Evolutionary conservation across 2,113 vertebrate genomes (phyloP).

Genomic region (Xenopus borealis): DNA sequence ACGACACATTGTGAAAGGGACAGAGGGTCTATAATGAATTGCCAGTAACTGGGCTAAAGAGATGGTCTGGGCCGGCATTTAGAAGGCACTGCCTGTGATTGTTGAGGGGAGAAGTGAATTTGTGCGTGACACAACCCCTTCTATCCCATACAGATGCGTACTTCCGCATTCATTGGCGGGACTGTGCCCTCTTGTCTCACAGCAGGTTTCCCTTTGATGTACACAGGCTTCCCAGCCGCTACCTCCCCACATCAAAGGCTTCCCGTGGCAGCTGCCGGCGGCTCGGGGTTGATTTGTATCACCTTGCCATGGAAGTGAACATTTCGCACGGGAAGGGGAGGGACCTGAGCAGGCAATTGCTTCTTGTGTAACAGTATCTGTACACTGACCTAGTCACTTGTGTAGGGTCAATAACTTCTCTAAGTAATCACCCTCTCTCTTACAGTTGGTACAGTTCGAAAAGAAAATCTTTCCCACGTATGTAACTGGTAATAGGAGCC

Average conservation of each 20-base stretch:
- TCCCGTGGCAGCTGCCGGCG: constrained; percentile 49
- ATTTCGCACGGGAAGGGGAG: constrained; percentile 95
- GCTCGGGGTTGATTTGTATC: constrained; percentile 92
- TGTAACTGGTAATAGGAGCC: too few species aligned
- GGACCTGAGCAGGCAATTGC: constrained; percentile 63
- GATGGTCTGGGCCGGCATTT: too few species aligned
- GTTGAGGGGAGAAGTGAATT: neutral
- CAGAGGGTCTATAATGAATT: too few species aligned
- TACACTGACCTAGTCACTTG: too few species aligned
- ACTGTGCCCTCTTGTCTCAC: neutral
- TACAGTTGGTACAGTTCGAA: too few species aligned
- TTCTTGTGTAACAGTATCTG: constrained; percentile 15
- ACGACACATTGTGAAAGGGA: too few species aligned
- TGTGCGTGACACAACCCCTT: neutral
- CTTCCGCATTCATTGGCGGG: neutral
- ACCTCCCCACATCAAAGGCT: constrained; percentile 35
- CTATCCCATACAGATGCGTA: neutral
- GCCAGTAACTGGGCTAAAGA: too few species aligned
- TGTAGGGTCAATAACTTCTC: too few species aligned
- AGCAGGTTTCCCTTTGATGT: constrained; percentile 11
- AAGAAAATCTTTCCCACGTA: too few species aligned
- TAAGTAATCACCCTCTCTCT: too few species aligned
- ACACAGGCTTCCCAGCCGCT: constrained; percentile 18
- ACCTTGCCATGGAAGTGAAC: constrained; percentile 93
- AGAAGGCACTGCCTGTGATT: too few species aligned